These are phyloP conservation scores for Centruroides vittatus DNA, from an alignment of 1,140 invertebrate genomes.

Conservation along the genomic window DNA sequence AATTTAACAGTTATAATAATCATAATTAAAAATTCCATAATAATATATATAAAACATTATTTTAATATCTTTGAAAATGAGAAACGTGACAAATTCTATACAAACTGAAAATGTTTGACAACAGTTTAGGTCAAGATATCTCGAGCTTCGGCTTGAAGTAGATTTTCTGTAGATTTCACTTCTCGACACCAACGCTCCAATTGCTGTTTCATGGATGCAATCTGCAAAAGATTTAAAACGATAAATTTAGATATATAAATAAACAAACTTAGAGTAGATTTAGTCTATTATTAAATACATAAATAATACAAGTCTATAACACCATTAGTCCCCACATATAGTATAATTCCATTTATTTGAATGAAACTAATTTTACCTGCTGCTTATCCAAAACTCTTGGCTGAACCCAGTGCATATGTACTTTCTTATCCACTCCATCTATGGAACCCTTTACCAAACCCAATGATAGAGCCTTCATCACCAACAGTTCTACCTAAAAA, in stretches of 20 bases:
- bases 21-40: too few relatives aligned
- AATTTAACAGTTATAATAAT: too few relatives aligned
- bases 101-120: too few relatives aligned
- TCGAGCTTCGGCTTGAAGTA: slow-evolving; percentile 63
- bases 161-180: slow-evolving; percentile 60
- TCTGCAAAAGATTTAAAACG: slow-evolving; percentile 36
- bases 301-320: background rate
- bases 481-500: slow-evolving; percentile 78
- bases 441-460: slow-evolving; percentile 86
- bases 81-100: too few relatives aligned
- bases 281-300: background rate
- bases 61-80: too few relatives aligned
- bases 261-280: background rate
- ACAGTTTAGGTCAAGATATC: slow-evolving; percentile 53
- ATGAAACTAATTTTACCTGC: slow-evolving; percentile 34
- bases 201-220: slow-evolving; percentile 58
- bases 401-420: slow-evolving; percentile 82
- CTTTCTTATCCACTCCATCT: slow-evolving; percentile 73
- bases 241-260: background rate
- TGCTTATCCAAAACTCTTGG: slow-evolving; percentile 67
- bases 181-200: slow-evolving; percentile 68
- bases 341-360: background rate
- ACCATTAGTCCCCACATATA: background rate
- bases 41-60: too few relatives aligned
- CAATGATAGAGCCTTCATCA: slow-evolving; percentile 96